Base-by-base conservation (phyloP, 2,888 invertebrate genomes). In the Tolmerus cingulatus region DNA sequence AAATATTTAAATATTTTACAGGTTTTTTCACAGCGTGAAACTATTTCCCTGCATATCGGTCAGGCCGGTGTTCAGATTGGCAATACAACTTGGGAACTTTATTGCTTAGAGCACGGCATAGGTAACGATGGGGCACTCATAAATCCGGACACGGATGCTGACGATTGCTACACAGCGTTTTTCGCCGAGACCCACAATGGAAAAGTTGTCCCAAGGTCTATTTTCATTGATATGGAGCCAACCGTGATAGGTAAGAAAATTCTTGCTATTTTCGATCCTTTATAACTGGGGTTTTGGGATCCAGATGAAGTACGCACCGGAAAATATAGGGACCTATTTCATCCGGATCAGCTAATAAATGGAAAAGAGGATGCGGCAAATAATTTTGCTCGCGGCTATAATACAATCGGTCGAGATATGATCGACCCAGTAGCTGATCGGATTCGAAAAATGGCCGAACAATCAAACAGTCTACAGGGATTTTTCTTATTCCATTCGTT, bases 291-390 rank as follows among this genome's bases (percentile, higher is more conserved):
- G 14, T 55, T 87, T 89, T 88, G 7, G 12, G 8, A 27, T 27
- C 9, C 34, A 93, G 94, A 95, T 90, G 94, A 94, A 89, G 93
- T 94, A n/a, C 93, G 93, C 91, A 89, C 89, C 90, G 96, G 96
- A 8, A 94, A 94, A 86, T 97, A 96, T 91, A 94, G 95, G 4
- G 95, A 96, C 90, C 93, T 97, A 37, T 97, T 96, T 93, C 96
- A 97, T 91, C 97, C 97, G 0, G 96, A 97, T 90, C 97, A 97
- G 92, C 93, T 97, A 89, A 96, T 97, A 90, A 96, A 95, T 5
- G 97, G 97, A 88, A 97, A 97, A 92, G 97, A 97, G 92, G 97
- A 97, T 92, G 97, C 97, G 1, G 97, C 97, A 4, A 97, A 97
- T 92, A 97, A 97, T 93, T 97, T 97, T 91, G 97, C 97, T 5